These are phyloP conservation scores for Lates calcarifer DNA, from an alignment of 2,113 vertebrate genomes.

Conservation along the genomic window DNA sequence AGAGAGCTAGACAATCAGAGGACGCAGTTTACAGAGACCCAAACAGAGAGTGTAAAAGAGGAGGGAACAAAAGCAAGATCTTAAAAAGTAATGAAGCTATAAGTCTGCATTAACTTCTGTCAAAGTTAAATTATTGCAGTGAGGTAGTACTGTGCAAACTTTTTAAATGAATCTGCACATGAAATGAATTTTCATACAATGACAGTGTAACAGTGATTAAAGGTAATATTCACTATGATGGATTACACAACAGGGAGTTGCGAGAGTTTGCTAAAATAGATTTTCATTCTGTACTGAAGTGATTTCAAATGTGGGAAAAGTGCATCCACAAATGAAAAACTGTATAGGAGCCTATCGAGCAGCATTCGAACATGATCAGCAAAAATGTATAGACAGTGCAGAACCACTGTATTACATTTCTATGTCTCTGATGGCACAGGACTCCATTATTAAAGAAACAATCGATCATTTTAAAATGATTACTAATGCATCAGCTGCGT, in stretches of 20 bases:
- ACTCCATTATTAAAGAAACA: no score
- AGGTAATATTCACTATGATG: background rate
- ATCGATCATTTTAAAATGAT: background rate
- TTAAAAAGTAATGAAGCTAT: no score
- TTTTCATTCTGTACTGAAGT: background rate
- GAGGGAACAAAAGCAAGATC: no score
- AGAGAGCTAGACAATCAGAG: background rate
- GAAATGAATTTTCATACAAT: background rate
- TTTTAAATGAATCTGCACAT: background rate
- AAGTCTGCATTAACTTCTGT: no score
- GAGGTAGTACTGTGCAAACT: background rate
- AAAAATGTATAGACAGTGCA: background rate
- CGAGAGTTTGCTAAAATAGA: background rate
- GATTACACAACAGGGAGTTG: background rate
- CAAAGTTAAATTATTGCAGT: no score
- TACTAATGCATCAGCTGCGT: background rate
- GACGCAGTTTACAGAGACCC: no score
- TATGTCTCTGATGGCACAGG: no score
- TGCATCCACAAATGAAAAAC: background rate
- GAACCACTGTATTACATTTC: background rate
- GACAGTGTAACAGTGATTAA: background rate
- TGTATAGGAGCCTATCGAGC: background rate
- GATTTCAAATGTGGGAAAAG: background rate
- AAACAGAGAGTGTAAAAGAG: background rate
- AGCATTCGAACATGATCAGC: background rate